These are phyloP conservation scores for Drosophila austrosaltans DNA, from an alignment of 2,888 invertebrate species.

Conservation along the genomic window DNA sequence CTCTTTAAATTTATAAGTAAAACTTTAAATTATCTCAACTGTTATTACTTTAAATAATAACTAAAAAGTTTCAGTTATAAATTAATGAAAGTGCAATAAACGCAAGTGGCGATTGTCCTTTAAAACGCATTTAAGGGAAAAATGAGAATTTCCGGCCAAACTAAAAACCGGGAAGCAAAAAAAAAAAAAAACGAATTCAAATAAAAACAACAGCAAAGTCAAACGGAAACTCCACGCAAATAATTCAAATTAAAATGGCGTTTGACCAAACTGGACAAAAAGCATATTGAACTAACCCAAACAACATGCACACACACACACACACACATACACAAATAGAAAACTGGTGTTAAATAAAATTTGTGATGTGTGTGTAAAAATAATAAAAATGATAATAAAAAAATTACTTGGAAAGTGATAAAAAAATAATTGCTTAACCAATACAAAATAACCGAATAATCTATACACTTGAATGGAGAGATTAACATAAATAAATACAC, in stretches of 20 bases:
- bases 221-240: conserved; percentile 47
- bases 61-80: background rate
- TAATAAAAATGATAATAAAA: conserved; percentile 6
- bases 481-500: no score
- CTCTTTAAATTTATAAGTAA: no score
- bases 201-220: conserved; percentile 20
- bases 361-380: conserved; percentile 10
- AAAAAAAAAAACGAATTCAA: conserved; percentile 20
- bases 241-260: conserved; percentile 60
- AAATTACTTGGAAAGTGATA: background rate
- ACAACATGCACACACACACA: conserved; percentile 17
- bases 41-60: background rate
- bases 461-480: background rate
- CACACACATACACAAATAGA: background rate
- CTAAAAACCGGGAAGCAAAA: background rate
- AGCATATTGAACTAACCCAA: conserved; percentile 37
- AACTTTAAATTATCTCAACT: no score
- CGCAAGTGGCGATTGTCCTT: background rate
- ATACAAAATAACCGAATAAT: background rate
- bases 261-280: conserved; percentile 35
- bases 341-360: conserved; percentile 25
- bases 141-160: conserved; percentile 53
- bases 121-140: conserved; percentile 5
- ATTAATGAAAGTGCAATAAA: background rate
- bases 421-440: conserved; percentile 13